phyloP scores from a whole-genome alignment of 1,140 invertebrate genomes.

The Paracyclopina nana region DNA sequence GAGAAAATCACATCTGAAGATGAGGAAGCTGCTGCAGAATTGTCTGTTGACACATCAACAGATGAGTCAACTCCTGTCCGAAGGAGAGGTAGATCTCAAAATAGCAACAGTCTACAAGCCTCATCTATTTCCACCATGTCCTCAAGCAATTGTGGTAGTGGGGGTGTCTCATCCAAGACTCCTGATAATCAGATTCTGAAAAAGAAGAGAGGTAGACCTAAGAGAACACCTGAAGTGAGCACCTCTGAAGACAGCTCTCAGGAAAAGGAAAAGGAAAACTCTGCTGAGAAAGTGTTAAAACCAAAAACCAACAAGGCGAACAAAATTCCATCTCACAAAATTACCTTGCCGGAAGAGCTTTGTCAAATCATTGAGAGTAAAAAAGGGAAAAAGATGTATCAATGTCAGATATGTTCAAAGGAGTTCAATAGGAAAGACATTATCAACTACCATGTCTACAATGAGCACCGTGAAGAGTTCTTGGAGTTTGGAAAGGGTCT shows the following conservation, averaged over 20 bases:
- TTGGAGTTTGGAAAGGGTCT: no score
- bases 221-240: neutral
- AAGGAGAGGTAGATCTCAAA: no score
- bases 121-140: no score
- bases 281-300: neutral
- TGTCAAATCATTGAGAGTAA: neutral
- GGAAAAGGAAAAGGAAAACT: neutral
- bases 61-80: neutral
- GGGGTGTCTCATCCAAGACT: no score
- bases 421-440: constrained; percentile 7
- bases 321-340: neutral
- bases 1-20: neutral
- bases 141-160: no score
- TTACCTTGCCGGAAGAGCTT: neutral
- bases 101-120: no score
- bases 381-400: neutral
- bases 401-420: constrained; percentile 4
- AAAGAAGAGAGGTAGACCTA: no score
- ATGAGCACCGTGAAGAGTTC: constrained; percentile 5
- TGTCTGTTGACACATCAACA: neutral
- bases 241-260: neutral
- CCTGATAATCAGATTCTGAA: no score
- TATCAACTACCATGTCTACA: constrained; percentile 11
- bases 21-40: neutral
- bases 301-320: neutral